Evolutionary conservation across 2,888 invertebrate species (phyloP), one percentile per base, ranked within the genome.

Genomic region (Ditula angustiorana): DNA sequence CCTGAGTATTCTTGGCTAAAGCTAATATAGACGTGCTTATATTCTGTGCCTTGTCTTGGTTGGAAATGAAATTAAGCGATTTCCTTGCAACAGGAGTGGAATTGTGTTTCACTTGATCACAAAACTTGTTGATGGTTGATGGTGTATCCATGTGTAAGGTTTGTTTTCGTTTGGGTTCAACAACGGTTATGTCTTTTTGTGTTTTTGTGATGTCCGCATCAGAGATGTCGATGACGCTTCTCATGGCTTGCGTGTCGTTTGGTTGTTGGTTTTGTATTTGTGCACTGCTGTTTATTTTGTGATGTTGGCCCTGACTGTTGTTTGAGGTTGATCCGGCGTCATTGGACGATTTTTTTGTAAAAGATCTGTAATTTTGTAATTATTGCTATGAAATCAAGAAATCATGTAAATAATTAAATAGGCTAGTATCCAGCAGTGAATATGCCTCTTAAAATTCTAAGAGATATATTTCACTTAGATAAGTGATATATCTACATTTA

Each of bases 81-180:
- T 92, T 92, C 56, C 81, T 82, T 1, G 87, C 89, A 2, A 90
- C 70, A 0, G 93, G 93, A 0, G 93, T 93, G 0, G 92, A 93
- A 41, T 88, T 90, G 50, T 89, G 79, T 64, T 79, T 83, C 10
- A 93, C 84, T 37, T 89, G 79, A 67, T 84, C 79, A 1, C 81
- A 82, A 74, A 93, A 93, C 67, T 85, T 90, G 24, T 79, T 81
- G 4, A 92, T 88, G 3, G 80, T 86, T 0, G 85, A 66, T 4
- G 92, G 92, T 2, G 92, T 90, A 52, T 87, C 88, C 8, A 82
- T 90, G 49, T 87, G 88, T 5, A 81, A 64, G 1, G 76, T 72
- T 3, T 68, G 55, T 35, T 78, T 82, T 23, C 71, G 76, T 16
- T 68, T 67, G 8, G 65, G 69, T 26, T 82, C 80, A 1, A 81